Evolutionary conservation across 2,797 vertebrate genomes (phyloP).

Genomic region (Allobates femoralis): DNA sequence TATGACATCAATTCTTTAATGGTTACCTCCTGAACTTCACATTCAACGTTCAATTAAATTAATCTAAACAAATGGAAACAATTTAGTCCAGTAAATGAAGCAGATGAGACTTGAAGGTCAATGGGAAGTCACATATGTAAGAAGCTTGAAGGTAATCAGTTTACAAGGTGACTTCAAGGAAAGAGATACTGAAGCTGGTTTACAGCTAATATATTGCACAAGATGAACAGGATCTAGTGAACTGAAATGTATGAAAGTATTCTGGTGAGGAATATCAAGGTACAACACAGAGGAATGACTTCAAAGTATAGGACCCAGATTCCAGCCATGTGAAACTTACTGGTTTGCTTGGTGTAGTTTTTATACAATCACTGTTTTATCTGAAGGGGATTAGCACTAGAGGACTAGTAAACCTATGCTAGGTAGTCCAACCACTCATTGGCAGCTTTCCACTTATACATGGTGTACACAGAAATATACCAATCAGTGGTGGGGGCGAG

Average conservation of each 20-base stretch:
- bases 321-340: too few species aligned
- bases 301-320: background rate
- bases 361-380: too few species aligned
- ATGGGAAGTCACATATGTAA: slow-evolving; percentile 16
- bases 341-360: background rate
- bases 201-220: background rate
- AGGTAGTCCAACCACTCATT: too few species aligned
- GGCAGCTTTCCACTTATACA: too few species aligned
- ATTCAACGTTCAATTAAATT: slow-evolving; percentile 33
- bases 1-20: slow-evolving; percentile 43
- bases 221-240: background rate
- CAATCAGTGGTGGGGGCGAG: too few species aligned
- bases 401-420: too few species aligned
- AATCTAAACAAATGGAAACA: slow-evolving; percentile 55
- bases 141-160: slow-evolving; percentile 28
- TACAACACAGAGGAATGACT: background rate
- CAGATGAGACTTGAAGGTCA: slow-evolving; percentile 52
- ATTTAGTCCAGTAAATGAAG: slow-evolving; percentile 46
- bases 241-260: background rate
- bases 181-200: background rate
- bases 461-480: too few species aligned
- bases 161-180: slow-evolving; percentile 18
- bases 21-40: slow-evolving; percentile 25
- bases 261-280: background rate
- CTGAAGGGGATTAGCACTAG: too few species aligned